Base-by-base conservation (phyloP, 2,888 invertebrate genomes). In the Idaea aversata region DNA sequence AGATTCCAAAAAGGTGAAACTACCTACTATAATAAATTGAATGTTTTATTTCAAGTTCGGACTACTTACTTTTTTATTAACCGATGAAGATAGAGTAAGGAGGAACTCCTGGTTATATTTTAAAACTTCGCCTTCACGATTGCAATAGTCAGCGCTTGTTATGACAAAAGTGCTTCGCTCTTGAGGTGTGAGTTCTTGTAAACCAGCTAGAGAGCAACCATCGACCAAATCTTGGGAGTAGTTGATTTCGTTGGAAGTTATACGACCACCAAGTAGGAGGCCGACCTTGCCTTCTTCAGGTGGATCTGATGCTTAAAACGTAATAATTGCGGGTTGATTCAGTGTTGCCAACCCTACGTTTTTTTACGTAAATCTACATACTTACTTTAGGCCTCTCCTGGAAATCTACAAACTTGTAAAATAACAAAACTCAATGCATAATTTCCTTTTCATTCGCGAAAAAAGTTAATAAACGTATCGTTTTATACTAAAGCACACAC, bases 61-160 rank as follows among this genome's bases (percentile, higher is more conserved):
- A 38, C 6, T 64, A 38, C 34, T 57, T 67, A 88, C 90, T 82
- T 86, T 86, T 74, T 79, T 87, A 5, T 76, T 76, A 15, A 86
- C 66, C 34, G 91, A 90, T 15, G 88, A 87, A 4, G 87, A 82
- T 1, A 91, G 74, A 15, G 86, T 84, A 3, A 93, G 75, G 59
- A 92, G 79, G 70, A 93, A 92, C 70, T 92, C 91, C 72, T 93
- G 93, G 67, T 91, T 87, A 71, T 86, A 92, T 71, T 91, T 92
- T 36, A 93, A 74, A 2, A 71, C 63, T 76, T 92, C 93, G 3
- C 84, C 84, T 13, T 86, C 83, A 15, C 91, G 78, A 57, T 91
- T 77, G 68, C 91, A 91, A 72, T 91, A 90, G 70, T 92, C 93
- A 34, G 88, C 86, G 65, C 90, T 93, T 5, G 88, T 84, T 61